Conservation (phyloP, 2,888 invertebrate species). For the Lasioglossum malachurum region DNA sequence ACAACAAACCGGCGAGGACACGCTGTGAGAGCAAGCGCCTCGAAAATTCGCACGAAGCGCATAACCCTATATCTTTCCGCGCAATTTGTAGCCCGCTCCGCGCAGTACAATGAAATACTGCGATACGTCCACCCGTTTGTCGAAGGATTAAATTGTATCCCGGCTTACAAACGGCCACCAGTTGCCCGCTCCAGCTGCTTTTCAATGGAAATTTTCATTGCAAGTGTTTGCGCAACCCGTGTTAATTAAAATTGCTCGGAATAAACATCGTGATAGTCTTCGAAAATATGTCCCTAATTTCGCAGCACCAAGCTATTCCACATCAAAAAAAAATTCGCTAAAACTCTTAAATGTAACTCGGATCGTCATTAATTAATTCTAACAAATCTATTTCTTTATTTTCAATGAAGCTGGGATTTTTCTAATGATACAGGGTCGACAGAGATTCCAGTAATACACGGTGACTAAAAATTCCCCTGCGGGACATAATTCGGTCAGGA, state of each 20-base stretch:
- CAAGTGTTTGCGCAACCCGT: not conserved
- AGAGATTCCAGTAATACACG: not conserved
- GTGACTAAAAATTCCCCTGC: not conserved
- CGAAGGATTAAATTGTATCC: constrained; percentile 47
- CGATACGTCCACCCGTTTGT: constrained; percentile 40
- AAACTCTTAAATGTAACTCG: not conserved
- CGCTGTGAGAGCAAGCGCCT: constrained; percentile 11
- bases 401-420: not conserved
- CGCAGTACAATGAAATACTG: constrained; percentile 30
- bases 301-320: not conserved
- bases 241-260: not conserved
- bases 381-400: not conserved
- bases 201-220: constrained; percentile 37
- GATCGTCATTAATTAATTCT: not conserved
- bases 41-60: constrained; percentile 14
- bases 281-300: not conserved
- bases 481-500: not conserved
- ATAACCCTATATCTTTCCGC: constrained; percentile 12
- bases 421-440: not conserved
- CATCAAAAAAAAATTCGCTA: not conserved
- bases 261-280: not conserved
- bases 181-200: constrained; percentile 35
- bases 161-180: constrained; percentile 43
- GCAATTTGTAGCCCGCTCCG: constrained; percentile 25
- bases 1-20: not conserved